These are phyloP conservation scores for Macroramphosus scolopax DNA, from an alignment of 2,797 vertebrate genomes.

Conservation along the genomic window DNA sequence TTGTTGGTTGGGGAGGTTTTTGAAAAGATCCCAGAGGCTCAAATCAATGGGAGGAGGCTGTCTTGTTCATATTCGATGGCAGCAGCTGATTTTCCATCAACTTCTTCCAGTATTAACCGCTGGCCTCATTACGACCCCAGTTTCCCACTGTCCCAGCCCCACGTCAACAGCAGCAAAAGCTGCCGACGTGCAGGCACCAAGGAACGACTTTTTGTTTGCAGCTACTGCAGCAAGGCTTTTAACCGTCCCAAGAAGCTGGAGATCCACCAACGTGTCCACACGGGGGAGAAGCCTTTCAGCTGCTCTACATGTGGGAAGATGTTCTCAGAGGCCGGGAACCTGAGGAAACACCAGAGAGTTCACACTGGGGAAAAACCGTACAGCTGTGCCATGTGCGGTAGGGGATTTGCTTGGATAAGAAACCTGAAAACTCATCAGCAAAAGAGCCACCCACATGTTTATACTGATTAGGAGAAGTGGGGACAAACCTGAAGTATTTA, in stretches of 20 bases:
- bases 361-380: constrained; percentile 83
- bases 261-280: constrained; percentile 83
- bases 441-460: constrained; percentile 67
- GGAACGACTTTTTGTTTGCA: constrained; percentile 83
- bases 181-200: constrained; percentile 67
- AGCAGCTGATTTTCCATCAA: constrained; percentile 47
- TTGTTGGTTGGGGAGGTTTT: constrained; percentile 58
- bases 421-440: constrained; percentile 82
- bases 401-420: constrained; percentile 80
- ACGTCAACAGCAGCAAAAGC: constrained; percentile 40
- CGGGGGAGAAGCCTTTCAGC: constrained; percentile 80
- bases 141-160: constrained; percentile 10
- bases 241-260: constrained; percentile 86
- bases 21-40: constrained; percentile 15
- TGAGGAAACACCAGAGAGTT: constrained; percentile 81
- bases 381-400: constrained; percentile 78
- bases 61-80: constrained; percentile 61
- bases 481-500: no score
- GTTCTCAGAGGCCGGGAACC: constrained; percentile 81
- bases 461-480: constrained; percentile 17
- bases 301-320: constrained; percentile 82
- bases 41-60: constrained; percentile 25
- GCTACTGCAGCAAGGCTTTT: constrained; percentile 85
- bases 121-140: constrained; percentile 29
- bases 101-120: constrained; percentile 46